phyloP scores from a whole-genome alignment of 2,113 vertebrate species.

The Parotia lawesii region DNA sequence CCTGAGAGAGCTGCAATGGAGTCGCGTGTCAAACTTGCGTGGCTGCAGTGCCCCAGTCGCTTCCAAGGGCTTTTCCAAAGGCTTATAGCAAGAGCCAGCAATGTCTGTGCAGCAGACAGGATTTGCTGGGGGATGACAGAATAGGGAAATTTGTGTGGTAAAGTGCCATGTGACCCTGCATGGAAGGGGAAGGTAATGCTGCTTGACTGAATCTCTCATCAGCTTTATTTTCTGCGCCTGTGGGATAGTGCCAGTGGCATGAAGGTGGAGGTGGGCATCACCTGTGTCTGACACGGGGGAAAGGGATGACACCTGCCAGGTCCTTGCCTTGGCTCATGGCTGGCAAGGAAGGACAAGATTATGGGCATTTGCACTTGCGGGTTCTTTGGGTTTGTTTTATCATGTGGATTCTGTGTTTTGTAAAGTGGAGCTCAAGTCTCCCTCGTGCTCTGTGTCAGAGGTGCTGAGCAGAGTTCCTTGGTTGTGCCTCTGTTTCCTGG shows the following conservation, averaged over 20 bases:
- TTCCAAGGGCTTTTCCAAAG: background rate
- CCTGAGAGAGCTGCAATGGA: background rate
- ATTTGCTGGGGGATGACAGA: background rate
- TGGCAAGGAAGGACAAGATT: background rate
- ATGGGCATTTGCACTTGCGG: too few relatives aligned
- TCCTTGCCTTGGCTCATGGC: background rate
- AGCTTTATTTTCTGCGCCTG: background rate
- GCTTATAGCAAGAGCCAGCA: background rate
- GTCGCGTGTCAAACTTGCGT: accelerated
- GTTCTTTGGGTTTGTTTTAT: background rate
- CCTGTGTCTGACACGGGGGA: background rate
- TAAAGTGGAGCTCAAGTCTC: background rate
- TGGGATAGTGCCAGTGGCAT: background rate
- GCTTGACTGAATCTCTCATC: background rate
- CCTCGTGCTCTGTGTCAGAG: background rate
- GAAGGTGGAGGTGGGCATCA: background rate
- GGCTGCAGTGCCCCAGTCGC: accelerated
- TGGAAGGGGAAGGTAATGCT: background rate
- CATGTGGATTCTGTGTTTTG: background rate
- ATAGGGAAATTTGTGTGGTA: background rate
- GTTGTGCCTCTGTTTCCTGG: background rate
- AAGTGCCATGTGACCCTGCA: accelerated
- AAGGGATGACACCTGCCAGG: background rate
- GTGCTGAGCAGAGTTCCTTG: too few relatives aligned
- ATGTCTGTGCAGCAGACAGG: background rate